Conservation (phyloP, 2,797 vertebrate species). For the Neosalanx taihuensis region DNA sequence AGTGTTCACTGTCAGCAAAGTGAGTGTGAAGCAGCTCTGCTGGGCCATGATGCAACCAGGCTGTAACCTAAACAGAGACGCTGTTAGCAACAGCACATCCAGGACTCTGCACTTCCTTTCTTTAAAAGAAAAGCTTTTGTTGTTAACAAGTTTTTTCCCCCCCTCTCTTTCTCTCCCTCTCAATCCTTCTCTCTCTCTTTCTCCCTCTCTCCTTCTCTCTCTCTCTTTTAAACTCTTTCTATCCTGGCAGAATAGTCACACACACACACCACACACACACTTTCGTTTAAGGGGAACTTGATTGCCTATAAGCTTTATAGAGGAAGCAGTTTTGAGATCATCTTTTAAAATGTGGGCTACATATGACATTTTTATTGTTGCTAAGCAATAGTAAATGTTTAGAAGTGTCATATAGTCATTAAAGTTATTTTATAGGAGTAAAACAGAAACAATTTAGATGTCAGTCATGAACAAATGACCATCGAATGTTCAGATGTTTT, state of each 20-base stretch:
- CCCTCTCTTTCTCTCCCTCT: not conserved
- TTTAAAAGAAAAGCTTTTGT: slow-evolving; percentile 72
- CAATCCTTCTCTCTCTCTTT: too few species aligned
- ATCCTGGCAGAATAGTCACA: slow-evolving; percentile 38
- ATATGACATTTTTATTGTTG: too few species aligned
- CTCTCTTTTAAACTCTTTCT: not conserved
- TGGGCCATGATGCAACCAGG: slow-evolving; percentile 80
- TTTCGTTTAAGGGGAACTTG: too few species aligned
- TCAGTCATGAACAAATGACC: too few species aligned
- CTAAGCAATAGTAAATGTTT: too few species aligned
- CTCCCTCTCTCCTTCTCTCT: too few species aligned
- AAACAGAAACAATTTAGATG: too few species aligned
- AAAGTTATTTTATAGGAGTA: too few species aligned
- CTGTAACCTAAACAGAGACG: slow-evolving; percentile 81
- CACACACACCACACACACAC: slow-evolving; percentile 15
- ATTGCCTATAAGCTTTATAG: not conserved
- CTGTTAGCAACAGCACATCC: slow-evolving; percentile 71
- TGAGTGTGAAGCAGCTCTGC: slow-evolving; percentile 71
- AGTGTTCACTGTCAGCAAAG: slow-evolving; percentile 82
- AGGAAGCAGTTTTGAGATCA: not conserved
- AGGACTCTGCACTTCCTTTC: slow-evolving; percentile 76
- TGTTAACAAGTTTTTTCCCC: slow-evolving; percentile 74
- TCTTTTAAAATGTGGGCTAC: too few species aligned
- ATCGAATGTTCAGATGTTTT: too few species aligned
- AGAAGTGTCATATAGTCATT: too few species aligned